Conservation (phyloP, 2,888 invertebrate genomes). For the Agrenia bidenticulata region DNA sequence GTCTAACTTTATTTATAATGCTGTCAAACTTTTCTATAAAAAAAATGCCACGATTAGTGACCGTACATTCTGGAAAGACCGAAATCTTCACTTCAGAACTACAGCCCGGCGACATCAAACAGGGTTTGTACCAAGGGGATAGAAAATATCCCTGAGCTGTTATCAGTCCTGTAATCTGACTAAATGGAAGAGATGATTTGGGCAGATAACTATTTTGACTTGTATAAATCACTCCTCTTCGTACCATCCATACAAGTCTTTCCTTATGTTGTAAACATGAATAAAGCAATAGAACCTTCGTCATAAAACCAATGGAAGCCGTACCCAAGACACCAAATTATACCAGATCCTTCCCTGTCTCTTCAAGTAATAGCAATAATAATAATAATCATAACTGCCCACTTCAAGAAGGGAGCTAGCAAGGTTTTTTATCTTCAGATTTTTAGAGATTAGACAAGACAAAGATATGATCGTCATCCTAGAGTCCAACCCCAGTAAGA, state of each 20-base stretch:
- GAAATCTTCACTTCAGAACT: not conserved
- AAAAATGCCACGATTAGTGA: no score
- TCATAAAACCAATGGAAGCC: constrained; percentile 1
- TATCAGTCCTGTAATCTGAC: constrained; percentile 42
- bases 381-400: constrained; percentile 7
- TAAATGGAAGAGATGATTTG: constrained; percentile 41
- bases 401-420: not conserved
- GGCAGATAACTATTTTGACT: constrained; percentile 35
- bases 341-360: not conserved
- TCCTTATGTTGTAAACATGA: not conserved
- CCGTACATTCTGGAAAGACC: no score
- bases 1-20: no score
- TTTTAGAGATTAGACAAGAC: no score
- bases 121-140: not conserved
- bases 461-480: no score
- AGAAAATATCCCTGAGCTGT: constrained; percentile 22
- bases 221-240: constrained; percentile 25
- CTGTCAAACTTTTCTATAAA: no score
- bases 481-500: no score
- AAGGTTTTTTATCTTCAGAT: no score
- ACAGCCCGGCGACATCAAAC: constrained; percentile 32
- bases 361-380: not conserved
- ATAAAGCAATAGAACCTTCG: not conserved
- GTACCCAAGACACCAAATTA: not conserved
- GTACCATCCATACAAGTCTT: no score